These are phyloP conservation scores for Agrypnus murinus DNA, from an alignment of 2,888 invertebrate genomes.

Conservation along the genomic window DNA sequence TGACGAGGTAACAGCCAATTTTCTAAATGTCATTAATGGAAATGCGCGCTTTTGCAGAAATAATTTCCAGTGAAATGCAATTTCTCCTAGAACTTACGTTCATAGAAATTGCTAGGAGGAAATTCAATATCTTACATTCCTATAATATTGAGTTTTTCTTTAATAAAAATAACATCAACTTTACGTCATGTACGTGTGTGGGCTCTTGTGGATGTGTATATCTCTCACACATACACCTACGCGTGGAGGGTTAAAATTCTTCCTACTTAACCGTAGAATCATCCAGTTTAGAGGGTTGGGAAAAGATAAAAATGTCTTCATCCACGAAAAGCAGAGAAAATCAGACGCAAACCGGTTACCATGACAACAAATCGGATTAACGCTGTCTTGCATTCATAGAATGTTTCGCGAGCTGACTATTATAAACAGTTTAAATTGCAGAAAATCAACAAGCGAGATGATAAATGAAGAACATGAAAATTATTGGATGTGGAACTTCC, in stretches of 20 bases:
- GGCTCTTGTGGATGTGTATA: too few species aligned
- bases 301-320: slow-evolving; percentile 23
- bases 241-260: slow-evolving; percentile 1
- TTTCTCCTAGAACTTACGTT: slow-evolving; percentile 3
- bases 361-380: slow-evolving; percentile 42
- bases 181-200: slow-evolving; percentile 3
- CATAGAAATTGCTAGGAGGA: slow-evolving; percentile 10
- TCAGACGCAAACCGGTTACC: slow-evolving; percentile 27
- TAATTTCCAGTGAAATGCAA: slow-evolving; percentile 18
- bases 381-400: slow-evolving; percentile 29
- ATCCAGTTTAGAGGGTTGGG: slow-evolving; percentile 1
- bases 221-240: too few species aligned
- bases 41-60: slow-evolving; percentile 12
- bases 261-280: slow-evolving; percentile 16
- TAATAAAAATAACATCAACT: too few species aligned
- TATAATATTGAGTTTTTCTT: neutral
- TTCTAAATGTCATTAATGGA: slow-evolving; percentile 21
- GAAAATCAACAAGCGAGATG: slow-evolving; percentile 24
- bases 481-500: neutral
- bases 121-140: slow-evolving; percentile 24
- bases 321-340: slow-evolving; percentile 16
- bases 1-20: slow-evolving; percentile 19
- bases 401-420: slow-evolving; percentile 23
- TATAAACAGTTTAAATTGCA: slow-evolving; percentile 30
- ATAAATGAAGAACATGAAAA: slow-evolving; percentile 3